Conservation (phyloP, 2,797 vertebrate species). For the Acanthis flammea region DNA sequence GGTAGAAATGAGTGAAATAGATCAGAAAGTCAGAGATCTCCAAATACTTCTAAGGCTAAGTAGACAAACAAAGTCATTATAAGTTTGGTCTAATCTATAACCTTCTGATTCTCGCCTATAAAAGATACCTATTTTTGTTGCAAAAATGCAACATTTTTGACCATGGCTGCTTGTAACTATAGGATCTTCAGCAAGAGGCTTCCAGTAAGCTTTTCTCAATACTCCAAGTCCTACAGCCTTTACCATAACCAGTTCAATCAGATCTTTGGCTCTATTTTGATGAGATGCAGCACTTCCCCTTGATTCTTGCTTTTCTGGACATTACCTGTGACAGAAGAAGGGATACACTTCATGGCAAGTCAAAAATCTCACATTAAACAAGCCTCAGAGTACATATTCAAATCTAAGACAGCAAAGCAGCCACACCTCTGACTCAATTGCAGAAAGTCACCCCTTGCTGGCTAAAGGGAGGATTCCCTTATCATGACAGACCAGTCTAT, state of each 20-base stretch:
- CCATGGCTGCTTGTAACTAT: not conserved
- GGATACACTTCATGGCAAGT: not conserved
- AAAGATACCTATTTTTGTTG: not conserved
- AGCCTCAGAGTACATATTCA: not conserved
- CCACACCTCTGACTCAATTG: not conserved
- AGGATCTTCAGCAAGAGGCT: not conserved
- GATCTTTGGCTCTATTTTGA: not conserved
- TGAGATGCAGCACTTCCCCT: not conserved
- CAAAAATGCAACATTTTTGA: not conserved
- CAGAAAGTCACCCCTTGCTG: fast-evolving
- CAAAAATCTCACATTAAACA: not conserved
- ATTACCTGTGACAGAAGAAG: not conserved
- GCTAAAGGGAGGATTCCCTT: not conserved
- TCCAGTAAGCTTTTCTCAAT: not conserved
- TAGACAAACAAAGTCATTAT: not conserved
- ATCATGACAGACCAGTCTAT: not conserved
- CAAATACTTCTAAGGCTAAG: not conserved
- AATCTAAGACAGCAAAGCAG: not conserved
- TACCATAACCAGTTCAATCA: not conserved
- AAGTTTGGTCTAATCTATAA: not conserved
- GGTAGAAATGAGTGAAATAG: not conserved
- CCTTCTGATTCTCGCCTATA: not conserved
- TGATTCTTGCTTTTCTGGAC: not conserved
- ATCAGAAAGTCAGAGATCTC: not conserved
- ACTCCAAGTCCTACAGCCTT: not conserved